A percentile compares a stretch with the other conserved stretches of the same genome.
Conservation (phyloP, 2,113 vertebrate species). For the Pampusana beccarii region DNA sequence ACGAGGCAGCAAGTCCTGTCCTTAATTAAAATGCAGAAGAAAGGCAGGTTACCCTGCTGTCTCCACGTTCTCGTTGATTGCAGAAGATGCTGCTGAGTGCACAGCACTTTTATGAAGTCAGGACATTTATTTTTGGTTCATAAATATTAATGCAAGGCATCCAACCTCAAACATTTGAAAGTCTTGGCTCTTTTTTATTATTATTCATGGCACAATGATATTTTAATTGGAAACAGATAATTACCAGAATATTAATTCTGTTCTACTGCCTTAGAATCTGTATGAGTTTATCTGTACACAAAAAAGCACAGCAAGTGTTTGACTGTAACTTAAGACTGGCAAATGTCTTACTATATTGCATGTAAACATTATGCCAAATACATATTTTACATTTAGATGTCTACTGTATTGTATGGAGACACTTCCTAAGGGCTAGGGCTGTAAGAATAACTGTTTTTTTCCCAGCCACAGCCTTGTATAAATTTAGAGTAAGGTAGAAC, state of each 20-base stretch:
- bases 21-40: slow-evolving; percentile 2
- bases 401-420: neutral
- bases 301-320: neutral
- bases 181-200: neutral
- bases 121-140: neutral
- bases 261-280: neutral
- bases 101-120: neutral
- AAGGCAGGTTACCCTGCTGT: neutral
- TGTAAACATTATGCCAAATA: neutral
- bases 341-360: neutral
- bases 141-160: slow-evolving; percentile 46
- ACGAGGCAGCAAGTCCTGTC: neutral
- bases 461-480: neutral
- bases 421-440: neutral
- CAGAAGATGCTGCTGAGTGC: neutral
- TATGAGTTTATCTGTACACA: neutral
- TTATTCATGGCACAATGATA: neutral
- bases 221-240: slow-evolving; percentile 40
- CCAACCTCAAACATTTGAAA: slow-evolving; percentile 7
- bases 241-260: slow-evolving; percentile 10
- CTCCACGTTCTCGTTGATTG: neutral
- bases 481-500: slow-evolving; percentile 17
- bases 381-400: neutral
- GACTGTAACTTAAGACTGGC: neutral
- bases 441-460: neutral